phyloP scores from a whole-genome alignment of 2,113 vertebrate genomes.

The Mus pahari region DNA sequence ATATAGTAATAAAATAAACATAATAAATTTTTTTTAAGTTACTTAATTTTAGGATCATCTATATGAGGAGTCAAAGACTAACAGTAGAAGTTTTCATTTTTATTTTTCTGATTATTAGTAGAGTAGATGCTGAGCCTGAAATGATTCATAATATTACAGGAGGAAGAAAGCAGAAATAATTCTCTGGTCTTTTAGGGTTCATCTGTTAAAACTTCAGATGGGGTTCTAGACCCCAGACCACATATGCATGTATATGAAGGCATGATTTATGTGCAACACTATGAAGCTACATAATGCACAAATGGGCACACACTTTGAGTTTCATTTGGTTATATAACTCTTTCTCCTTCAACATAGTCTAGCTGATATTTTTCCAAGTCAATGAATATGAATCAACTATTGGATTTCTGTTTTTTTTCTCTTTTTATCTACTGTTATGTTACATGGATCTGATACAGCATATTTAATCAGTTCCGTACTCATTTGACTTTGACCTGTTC shows the following conservation, averaged over 20 bases:
- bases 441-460: not conserved
- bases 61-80: not conserved
- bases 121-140: constrained; percentile 29
- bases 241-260: not conserved
- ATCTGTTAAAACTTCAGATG: constrained; percentile 29
- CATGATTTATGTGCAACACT: not conserved
- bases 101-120: constrained; percentile 49
- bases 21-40: not conserved
- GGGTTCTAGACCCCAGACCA: not conserved
- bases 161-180: constrained; percentile 25
- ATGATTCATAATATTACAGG: constrained; percentile 32
- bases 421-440: constrained; percentile 4
- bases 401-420: not conserved
- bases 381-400: not conserved
- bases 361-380: not conserved
- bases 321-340: not conserved
- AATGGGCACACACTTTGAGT: not conserved
- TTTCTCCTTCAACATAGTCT: not conserved
- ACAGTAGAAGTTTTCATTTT: constrained; percentile 20
- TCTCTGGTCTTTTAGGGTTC: constrained; percentile 17
- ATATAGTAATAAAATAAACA: not conserved
- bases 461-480: not conserved
- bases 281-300: not conserved
- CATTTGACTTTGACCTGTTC: not conserved
- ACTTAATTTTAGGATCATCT: not conserved